phyloP scores from a whole-genome alignment of 2,797 vertebrate genomes.

The Perodicticus potto region DNA sequence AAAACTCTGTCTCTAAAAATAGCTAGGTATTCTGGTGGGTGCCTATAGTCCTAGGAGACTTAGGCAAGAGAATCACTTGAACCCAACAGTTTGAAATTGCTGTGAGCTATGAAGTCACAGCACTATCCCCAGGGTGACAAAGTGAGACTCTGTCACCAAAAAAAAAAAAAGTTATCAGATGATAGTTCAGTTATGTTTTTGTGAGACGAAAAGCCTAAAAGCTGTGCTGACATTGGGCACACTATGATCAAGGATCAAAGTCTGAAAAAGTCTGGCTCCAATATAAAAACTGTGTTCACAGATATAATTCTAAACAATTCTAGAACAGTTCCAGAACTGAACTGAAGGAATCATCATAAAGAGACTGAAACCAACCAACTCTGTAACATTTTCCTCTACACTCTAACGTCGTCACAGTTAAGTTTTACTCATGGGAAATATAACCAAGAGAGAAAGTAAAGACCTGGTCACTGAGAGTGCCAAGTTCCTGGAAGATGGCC shows the following conservation, averaged over 20 bases:
- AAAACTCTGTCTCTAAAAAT: no score
- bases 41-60: no score
- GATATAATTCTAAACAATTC: conserved; percentile 12
- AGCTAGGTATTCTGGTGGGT: no score
- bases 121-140: no score
- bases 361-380: background rate
- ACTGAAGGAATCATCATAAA: conserved; percentile 56
- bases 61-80: no score
- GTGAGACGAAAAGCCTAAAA: background rate
- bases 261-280: background rate
- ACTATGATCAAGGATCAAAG: background rate
- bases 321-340: conserved; percentile 77
- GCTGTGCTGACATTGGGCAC: background rate
- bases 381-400: background rate
- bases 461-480: fast-evolving
- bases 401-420: background rate
- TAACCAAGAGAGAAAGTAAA: conserved; percentile 39
- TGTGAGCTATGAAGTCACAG: no score
- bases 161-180: background rate
- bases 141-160: no score
- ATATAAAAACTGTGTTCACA: background rate
- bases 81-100: no score
- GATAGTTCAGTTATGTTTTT: background rate
- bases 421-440: conserved; percentile 77
- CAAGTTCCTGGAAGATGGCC: background rate